phyloP scores from a whole-genome alignment of 1,140 invertebrate genomes.

The Zaprionus tsacasi region DNA sequence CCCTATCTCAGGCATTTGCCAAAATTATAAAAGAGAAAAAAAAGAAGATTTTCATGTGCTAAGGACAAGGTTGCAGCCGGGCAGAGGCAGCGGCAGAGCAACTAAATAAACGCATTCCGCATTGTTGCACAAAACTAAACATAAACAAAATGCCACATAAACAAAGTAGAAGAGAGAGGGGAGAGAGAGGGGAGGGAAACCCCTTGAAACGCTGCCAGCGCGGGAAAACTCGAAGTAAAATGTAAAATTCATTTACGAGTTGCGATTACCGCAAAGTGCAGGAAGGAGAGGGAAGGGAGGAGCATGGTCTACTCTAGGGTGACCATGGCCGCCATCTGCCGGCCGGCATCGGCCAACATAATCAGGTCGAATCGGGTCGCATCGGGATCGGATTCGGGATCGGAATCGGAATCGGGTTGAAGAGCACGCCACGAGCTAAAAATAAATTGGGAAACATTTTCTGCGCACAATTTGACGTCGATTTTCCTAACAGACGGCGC shows the following conservation, averaged over 20 bases:
- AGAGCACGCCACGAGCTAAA: constrained; percentile 74
- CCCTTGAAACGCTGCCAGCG: constrained; percentile 42
- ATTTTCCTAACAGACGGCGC: constrained; percentile 65
- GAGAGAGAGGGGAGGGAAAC: neutral
- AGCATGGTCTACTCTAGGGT: constrained; percentile 23
- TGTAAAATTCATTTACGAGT: constrained; percentile 30
- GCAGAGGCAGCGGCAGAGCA: constrained; percentile 12
- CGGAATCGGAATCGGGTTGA: constrained; percentile 10
- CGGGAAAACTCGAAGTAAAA: constrained; percentile 18
- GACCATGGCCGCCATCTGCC: constrained; percentile 25
- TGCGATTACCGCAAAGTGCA: constrained; percentile 27
- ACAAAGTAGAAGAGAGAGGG: constrained; percentile 30
- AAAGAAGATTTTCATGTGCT: constrained; percentile 70
- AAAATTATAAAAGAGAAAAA: constrained; percentile 38
- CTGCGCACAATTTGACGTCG: constrained; percentile 52
- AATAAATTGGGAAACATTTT: constrained; percentile 49
- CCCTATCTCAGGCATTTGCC: constrained; percentile 24
- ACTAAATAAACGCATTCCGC: constrained; percentile 58
- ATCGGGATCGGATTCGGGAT: too few relatives aligned
- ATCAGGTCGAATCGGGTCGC: constrained; percentile 19
- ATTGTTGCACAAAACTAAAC: constrained; percentile 59
- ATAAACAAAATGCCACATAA: constrained; percentile 71
- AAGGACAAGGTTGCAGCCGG: constrained; percentile 71
- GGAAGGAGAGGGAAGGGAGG: neutral
- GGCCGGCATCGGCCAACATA: constrained; percentile 31